Base-by-base conservation (phyloP, 2,113 vertebrate genomes). In the Forbesichthys agassizii region DNA sequence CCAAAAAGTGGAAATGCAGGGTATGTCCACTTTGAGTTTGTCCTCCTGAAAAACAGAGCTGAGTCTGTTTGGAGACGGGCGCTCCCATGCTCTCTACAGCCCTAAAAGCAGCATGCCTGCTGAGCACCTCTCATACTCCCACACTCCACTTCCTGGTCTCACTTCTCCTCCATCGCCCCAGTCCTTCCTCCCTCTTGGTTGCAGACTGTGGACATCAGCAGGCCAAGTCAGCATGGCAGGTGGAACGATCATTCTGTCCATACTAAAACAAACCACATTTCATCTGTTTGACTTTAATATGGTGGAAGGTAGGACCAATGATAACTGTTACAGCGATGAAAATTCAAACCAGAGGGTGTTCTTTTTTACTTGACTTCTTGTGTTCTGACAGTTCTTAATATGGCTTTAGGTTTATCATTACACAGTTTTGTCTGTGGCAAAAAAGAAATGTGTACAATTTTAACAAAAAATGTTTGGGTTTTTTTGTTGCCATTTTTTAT, bases 61-160 rank as follows among this genome's bases (percentile, higher is more conserved):
- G 69, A 53, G 67, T 83, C 73, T 88, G 80, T 87, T 80, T 62
- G 69, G 72, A 73, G 66, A 54, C 70, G 67, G 78, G 75, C 52
- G 62, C 81, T 83, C 78, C 73, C 80, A 86, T 81, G 79, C 87
- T 79, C 78, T 74, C 58, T 71, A 73, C 72, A 71, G 80, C 72
- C 77, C 82, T 48, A 55, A 75, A 74, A 82, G 73, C 83, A 83
- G 81, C 79, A 73, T 78, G 78, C 82, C 83, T 75, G 80, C 84
- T 86, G 79, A 68, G 78, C 69, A 58, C 69, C 80, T 76, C 83
- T 68, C 77, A 3, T 51, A 59, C 78, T 64, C 80, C 73, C 74
- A 49, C 48, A 47, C 49, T 27, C 16, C 42, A 47, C 62, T 74
- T 58, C 66, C 48, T 33, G 7, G 12, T 70, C 36, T 6, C 14